phyloP scores from a whole-genome alignment of 2,113 vertebrate genomes.

The Hiodon alosoides region DNA sequence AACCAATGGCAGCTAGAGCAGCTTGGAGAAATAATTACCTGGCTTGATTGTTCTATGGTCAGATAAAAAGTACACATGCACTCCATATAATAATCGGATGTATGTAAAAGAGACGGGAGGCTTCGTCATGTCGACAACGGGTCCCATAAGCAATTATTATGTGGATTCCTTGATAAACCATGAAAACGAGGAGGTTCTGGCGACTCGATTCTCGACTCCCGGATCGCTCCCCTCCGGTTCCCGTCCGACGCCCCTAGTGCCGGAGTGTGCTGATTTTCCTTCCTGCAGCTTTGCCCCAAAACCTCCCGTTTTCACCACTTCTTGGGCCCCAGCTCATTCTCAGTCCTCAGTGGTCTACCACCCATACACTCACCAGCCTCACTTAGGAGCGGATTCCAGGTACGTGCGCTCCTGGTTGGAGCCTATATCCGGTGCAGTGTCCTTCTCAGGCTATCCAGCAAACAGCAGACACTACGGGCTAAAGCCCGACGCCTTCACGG shows the following conservation, averaged over 20 bases:
- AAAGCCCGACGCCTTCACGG: constrained; percentile 68
- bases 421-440: constrained; percentile 72
- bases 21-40: constrained; percentile 85
- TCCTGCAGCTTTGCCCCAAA: constrained; percentile 80
- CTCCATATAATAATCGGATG: constrained; percentile 80
- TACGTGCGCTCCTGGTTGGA: constrained; percentile 81
- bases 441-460: constrained; percentile 72
- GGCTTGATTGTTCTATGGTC: constrained; percentile 82
- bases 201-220: constrained; percentile 63
- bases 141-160: constrained; percentile 83
- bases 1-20: constrained; percentile 71
- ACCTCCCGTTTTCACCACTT: constrained; percentile 68
- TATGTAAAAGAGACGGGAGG: constrained; percentile 72
- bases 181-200: constrained; percentile 71
- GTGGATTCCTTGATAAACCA: constrained; percentile 78
- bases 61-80: constrained; percentile 83
- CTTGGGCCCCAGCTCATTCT: constrained; percentile 71
- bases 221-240: constrained; percentile 68
- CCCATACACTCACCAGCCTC: constrained; percentile 70
- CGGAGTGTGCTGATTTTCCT: constrained; percentile 74
- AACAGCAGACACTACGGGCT: constrained; percentile 71
- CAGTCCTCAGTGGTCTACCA: constrained; percentile 73
- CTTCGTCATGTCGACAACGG: constrained; percentile 74
- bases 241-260: constrained; percentile 68
- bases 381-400: constrained; percentile 71